Conservation (phyloP, 2,113 vertebrate genomes). For the Solea senegalensis region DNA sequence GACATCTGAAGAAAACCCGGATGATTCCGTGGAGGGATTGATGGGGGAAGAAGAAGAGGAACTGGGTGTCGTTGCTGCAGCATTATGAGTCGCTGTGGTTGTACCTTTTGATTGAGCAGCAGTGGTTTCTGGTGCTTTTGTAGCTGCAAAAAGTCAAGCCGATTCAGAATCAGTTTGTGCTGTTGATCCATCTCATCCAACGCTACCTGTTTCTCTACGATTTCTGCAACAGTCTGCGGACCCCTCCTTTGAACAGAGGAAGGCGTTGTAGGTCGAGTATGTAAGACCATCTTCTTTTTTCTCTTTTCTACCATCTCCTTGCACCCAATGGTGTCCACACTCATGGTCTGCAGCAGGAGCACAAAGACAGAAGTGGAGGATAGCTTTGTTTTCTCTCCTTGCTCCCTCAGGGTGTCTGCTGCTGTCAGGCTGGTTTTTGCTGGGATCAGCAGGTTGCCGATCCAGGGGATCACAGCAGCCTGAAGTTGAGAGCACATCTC, state of each 20-base stretch:
- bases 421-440: fast-evolving
- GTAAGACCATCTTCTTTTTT: neutral
- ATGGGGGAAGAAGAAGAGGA: neutral
- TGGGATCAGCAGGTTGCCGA: constrained; percentile 82
- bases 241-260: neutral
- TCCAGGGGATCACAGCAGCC: constrained; percentile 85
- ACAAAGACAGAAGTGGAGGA: constrained; percentile 83
- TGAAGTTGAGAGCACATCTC: constrained; percentile 76
- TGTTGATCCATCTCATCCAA: neutral
- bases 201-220: constrained; percentile 4
- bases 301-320: constrained; percentile 82
- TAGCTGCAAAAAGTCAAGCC: neutral
- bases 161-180: neutral
- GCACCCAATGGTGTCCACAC: constrained; percentile 86
- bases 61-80: neutral
- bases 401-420: constrained; percentile 74
- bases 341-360: constrained; percentile 83
- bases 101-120: neutral
- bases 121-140: neutral
- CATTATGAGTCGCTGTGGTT: neutral
- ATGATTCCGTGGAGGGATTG: neutral
- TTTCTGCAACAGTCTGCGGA: neutral
- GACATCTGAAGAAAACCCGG: neutral
- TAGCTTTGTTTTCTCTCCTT: constrained; percentile 46
- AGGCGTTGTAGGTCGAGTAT: neutral